Evolutionary conservation across 2,113 vertebrate genomes (phyloP).

Genomic region (Pristiophorus japonicus): DNA sequence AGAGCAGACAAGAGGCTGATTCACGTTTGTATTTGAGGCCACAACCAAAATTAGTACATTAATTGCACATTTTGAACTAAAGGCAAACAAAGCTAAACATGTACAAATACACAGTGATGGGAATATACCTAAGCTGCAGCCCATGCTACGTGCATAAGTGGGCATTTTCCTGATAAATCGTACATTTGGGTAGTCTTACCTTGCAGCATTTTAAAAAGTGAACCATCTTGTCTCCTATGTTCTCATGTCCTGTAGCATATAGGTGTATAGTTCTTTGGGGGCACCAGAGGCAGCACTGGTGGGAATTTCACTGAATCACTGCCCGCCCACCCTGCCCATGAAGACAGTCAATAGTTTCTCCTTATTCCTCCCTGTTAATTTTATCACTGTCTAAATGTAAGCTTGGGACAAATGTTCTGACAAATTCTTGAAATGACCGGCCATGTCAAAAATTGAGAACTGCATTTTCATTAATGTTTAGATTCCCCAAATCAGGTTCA

Average conservation of each 20-base stretch:
- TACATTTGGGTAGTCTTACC: too few relatives aligned
- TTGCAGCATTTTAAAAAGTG: too few relatives aligned
- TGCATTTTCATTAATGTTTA: background rate
- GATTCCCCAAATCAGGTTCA: background rate
- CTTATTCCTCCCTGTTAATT: background rate
- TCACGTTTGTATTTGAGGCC: background rate
- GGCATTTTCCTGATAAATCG: background rate
- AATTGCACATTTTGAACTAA: background rate
- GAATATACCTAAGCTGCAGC: too few relatives aligned
- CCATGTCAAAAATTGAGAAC: background rate
- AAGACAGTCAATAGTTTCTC: background rate
- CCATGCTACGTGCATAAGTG: background rate
- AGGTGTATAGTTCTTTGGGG: background rate
- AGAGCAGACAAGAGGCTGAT: background rate
- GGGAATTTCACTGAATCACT: background rate
- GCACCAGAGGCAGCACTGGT: background rate
- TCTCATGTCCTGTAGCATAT: background rate
- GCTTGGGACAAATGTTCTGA: background rate
- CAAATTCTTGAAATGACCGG: background rate
- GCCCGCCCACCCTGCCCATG: background rate
- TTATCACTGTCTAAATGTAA: background rate
- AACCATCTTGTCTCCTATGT: background rate
- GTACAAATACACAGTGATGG: background rate
- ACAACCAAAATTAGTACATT: background rate
- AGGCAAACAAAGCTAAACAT: background rate